Evolutionary conservation across 2,888 invertebrate genomes (phyloP).

Genomic region (Tenthredo scrophulariae): DNA sequence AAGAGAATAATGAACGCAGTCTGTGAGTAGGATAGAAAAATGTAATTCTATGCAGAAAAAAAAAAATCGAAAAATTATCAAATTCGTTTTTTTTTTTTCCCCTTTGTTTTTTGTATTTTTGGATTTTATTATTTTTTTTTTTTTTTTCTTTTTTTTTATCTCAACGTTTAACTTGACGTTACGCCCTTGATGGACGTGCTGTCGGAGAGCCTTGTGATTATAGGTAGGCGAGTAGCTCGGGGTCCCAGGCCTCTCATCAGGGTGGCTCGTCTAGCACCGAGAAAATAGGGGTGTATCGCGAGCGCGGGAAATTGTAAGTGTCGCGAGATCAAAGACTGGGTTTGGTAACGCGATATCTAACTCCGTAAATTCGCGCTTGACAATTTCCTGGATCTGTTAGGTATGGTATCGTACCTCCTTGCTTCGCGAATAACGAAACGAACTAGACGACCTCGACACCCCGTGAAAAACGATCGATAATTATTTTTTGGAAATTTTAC

Average conservation of each 20-base stretch:
- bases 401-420: background rate
- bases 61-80: background rate
- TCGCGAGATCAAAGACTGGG: constrained; percentile 77
- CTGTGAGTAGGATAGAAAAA: too few relatives aligned
- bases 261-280: constrained; percentile 59
- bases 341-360: constrained; percentile 77
- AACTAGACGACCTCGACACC: too few relatives aligned
- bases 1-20: too few relatives aligned
- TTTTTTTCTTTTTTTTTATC: background rate
- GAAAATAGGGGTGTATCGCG: constrained; percentile 77
- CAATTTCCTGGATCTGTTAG: background rate
- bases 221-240: constrained; percentile 42
- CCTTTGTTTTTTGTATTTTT: background rate
- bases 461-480: too few relatives aligned
- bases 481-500: too few relatives aligned
- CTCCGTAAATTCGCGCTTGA: constrained; percentile 18
- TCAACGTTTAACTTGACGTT: constrained; percentile 16
- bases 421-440: too few relatives aligned
- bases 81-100: background rate
- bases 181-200: constrained; percentile 28
- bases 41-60: too few relatives aligned
- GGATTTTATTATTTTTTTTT: background rate
- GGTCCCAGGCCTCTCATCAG: constrained; percentile 40
- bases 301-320: constrained; percentile 77
- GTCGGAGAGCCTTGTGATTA: constrained; percentile 44